A percentile compares a stretch with the other conserved stretches of the same genome.
These are phyloP conservation scores for Brotula barbata DNA, from an alignment of 2,797 vertebrate genomes.

Conservation along the genomic window DNA sequence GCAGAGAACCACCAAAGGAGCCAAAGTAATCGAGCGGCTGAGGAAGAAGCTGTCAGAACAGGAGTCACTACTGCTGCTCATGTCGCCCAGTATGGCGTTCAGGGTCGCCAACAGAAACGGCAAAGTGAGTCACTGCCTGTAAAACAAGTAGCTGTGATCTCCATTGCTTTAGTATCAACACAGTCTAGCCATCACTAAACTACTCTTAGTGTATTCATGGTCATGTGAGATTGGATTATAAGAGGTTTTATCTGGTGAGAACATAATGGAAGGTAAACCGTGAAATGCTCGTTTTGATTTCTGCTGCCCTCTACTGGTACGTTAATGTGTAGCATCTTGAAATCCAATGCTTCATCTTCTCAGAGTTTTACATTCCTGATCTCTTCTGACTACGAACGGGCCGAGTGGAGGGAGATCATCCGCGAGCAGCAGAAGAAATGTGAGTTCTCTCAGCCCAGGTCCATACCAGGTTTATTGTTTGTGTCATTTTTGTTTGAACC, in stretches of 20 bases:
- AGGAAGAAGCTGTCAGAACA: constrained; percentile 94
- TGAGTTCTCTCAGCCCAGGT: constrained; percentile 63
- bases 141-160: neutral
- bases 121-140: constrained; percentile 81
- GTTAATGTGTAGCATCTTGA: constrained; percentile 25
- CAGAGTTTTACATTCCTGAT: constrained; percentile 92
- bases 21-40: constrained; percentile 87
- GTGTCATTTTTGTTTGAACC: neutral
- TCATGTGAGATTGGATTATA: no score
- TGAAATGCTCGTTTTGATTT: constrained; percentile 11
- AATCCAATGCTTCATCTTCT: constrained; percentile 7
- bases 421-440: constrained; percentile 96
- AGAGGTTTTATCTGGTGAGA: neutral
- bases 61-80: constrained; percentile 90
- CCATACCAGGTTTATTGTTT: neutral
- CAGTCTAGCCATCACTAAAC: no score
- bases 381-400: constrained; percentile 93
- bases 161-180: neutral
- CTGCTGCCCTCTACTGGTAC: constrained; percentile 57
- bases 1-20: constrained; percentile 89
- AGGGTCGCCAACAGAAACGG: constrained; percentile 89
- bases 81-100: constrained; percentile 94
- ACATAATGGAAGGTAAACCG: neutral
- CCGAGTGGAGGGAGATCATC: constrained; percentile 92
- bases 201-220: no score